Percentiles rank a stretch among this genome's conserved stretches.
Conservation (phyloP, 1,140 invertebrate species). For the Ceratina japonica region DNA sequence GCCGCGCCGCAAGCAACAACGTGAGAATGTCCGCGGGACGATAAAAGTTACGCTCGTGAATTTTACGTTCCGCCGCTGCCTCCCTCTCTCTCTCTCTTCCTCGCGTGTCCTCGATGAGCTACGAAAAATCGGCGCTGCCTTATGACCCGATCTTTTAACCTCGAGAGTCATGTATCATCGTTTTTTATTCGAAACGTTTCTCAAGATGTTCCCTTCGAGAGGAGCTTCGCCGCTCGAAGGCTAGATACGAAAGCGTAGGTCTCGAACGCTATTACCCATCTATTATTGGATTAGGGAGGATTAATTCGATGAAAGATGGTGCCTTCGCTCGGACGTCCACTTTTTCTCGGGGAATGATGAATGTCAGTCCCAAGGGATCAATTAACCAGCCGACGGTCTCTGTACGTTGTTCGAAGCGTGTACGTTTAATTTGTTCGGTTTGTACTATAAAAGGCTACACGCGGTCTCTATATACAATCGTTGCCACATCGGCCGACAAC, state of each 20-base stretch:
- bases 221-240: too few species aligned
- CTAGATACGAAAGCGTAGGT: too few species aligned
- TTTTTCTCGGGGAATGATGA: not conserved
- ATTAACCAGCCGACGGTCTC: not conserved
- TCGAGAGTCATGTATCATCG: not conserved
- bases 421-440: too few species aligned
- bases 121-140: conserved; percentile 17
- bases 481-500: not conserved
- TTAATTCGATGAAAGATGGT: not conserved
- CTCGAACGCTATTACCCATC: not conserved
- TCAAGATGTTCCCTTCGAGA: too few species aligned
- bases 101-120: conserved; percentile 36
- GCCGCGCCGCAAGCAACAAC: conserved; percentile 63
- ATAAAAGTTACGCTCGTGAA: conserved; percentile 71
- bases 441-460: not conserved
- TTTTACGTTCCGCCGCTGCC: conserved; percentile 53
- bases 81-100: conserved; percentile 27
- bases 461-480: not conserved
- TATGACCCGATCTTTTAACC: not conserved
- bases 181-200: not conserved
- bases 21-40: conserved; percentile 69
- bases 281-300: conserved; percentile 3
- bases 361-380: not conserved
- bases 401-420: too few species aligned
- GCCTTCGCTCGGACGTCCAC: not conserved